Evolutionary conservation across 2,797 vertebrate species (phyloP).

Genomic region (Chelon auratus): DNA sequence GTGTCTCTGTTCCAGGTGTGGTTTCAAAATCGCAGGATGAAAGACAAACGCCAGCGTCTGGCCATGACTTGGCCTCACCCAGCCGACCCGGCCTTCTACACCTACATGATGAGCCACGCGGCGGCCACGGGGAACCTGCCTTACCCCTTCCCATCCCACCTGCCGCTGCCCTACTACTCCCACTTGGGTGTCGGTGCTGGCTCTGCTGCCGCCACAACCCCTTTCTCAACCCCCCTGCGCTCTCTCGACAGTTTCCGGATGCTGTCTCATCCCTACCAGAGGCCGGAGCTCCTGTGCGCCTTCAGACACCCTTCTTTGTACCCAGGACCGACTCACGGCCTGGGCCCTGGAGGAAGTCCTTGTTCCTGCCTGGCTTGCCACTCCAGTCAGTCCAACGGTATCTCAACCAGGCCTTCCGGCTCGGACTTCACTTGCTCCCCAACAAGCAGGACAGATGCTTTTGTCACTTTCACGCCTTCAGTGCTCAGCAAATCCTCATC

Average conservation of each 20-base stretch:
- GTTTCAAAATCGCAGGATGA: conserved; percentile 99
- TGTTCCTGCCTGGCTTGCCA: conserved; percentile 97
- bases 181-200: conserved; percentile 90
- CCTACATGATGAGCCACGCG: conserved; percentile 99
- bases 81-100: conserved; percentile 98
- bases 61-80: conserved; percentile 99
- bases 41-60: conserved; percentile 96
- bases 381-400: conserved; percentile 88
- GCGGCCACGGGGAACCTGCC: conserved; percentile 96
- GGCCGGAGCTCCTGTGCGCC: conserved; percentile 97
- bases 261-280: conserved; percentile 95
- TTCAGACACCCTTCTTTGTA: conserved; percentile 97
- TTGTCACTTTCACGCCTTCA: conserved; percentile 96
- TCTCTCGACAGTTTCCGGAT: conserved; percentile 97
- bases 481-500: conserved; percentile 95
- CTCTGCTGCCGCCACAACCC: conserved; percentile 85
- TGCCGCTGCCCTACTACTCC: conserved; percentile 97
- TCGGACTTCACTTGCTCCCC: conserved; percentile 95
- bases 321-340: conserved; percentile 85
- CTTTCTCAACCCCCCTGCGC: conserved; percentile 92
- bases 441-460: conserved; percentile 95
- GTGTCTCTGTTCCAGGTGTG: conserved; percentile 89
- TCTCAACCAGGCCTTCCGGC: conserved; percentile 87
- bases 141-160: conserved; percentile 95
- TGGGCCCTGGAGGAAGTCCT: conserved; percentile 91